phyloP scores from a whole-genome alignment of 2,888 invertebrate species.

The Serrognathus titanus region DNA sequence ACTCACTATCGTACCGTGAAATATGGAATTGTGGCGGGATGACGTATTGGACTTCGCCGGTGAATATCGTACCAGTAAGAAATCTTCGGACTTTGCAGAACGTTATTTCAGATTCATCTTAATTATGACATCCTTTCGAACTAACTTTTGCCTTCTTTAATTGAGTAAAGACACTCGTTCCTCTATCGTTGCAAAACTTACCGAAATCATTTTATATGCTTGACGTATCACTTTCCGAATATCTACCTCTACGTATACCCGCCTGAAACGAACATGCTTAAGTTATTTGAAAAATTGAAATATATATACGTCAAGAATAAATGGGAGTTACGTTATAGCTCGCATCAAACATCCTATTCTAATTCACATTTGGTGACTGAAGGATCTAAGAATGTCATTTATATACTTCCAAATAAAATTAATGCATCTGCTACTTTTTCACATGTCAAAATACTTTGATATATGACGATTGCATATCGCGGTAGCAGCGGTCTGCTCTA shows the following conservation, averaged over 20 bases:
- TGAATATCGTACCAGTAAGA: constrained; percentile 1
- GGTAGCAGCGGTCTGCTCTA: constrained; percentile 39
- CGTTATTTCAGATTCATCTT: neutral
- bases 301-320: too few species aligned
- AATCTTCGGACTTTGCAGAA: neutral
- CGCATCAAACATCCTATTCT: constrained; percentile 16
- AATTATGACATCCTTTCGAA: neutral
- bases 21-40: constrained; percentile 27
- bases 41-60: constrained; percentile 16
- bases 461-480: constrained; percentile 40
- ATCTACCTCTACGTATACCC: too few species aligned
- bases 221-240: too few species aligned
- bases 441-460: constrained; percentile 43
- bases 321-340: too few species aligned
- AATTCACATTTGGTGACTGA: constrained; percentile 29
- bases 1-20: constrained; percentile 31
- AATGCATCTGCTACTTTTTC: constrained; percentile 40
- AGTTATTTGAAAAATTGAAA: too few species aligned
- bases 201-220: neutral
- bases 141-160: too few species aligned
- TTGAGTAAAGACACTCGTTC: too few species aligned
- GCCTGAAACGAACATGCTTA: too few species aligned
- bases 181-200: neutral
- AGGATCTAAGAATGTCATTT: constrained; percentile 32
- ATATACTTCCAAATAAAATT: constrained; percentile 38